Conservation (phyloP, 2,113 vertebrate species). For the Pseudopodoces humilis region DNA sequence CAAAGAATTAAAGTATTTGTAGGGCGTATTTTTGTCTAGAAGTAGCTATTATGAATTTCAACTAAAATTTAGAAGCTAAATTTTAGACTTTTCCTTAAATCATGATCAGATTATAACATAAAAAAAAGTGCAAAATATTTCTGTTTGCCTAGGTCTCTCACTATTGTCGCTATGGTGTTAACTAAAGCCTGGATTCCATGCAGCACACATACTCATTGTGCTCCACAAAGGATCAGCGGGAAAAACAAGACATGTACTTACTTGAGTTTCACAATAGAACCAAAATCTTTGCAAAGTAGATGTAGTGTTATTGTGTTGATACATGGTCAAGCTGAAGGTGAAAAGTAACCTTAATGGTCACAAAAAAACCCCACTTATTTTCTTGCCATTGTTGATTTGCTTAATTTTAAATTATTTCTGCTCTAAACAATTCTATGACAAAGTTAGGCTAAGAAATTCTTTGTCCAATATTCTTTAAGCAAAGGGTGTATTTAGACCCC, state of each 20-base stretch:
- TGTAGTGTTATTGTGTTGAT: background rate
- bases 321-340: background rate
- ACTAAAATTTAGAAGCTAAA: background rate
- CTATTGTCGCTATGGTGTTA: conserved; percentile 13
- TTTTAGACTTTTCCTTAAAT: background rate
- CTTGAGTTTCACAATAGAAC: conserved; percentile 19
- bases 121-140: background rate
- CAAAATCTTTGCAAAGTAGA: conserved; percentile 1
- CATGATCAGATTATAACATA: background rate
- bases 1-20: background rate
- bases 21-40: background rate
- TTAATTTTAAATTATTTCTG: conserved; percentile 29
- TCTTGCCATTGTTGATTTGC: background rate
- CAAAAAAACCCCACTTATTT: background rate
- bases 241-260: conserved; percentile 11
- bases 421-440: conserved; percentile 5
- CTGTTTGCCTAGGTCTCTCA: background rate
- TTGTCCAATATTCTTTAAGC: background rate
- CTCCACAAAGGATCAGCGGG: conserved; percentile 44
- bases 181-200: conserved; percentile 15
- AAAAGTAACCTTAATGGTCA: conserved; percentile 38
- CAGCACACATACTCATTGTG: background rate
- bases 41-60: background rate
- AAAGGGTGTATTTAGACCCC: background rate
- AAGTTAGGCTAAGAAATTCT: background rate